Conservation (phyloP, 2,113 vertebrate genomes). For the Anoura caudifer region DNA sequence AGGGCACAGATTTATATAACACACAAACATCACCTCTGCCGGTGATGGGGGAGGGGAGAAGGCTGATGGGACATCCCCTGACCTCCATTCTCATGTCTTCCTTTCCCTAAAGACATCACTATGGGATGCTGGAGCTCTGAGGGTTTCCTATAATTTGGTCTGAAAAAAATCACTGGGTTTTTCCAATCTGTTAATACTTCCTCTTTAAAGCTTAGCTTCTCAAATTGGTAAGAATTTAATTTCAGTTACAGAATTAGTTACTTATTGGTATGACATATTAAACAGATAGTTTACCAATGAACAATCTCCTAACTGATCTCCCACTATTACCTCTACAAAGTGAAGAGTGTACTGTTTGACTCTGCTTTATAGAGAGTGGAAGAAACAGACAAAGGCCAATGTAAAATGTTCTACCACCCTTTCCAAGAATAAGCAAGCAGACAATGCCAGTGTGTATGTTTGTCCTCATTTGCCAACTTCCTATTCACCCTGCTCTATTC, state of each 20-base stretch:
- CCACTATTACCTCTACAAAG: neutral
- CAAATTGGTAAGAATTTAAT: conserved; percentile 57
- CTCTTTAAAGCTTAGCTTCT: conserved; percentile 60
- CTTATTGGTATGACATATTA: conserved; percentile 27
- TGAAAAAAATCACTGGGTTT: conserved; percentile 59
- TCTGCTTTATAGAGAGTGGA: neutral
- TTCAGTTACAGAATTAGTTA: conserved; percentile 66
- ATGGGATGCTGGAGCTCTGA: conserved; percentile 45
- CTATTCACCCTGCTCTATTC: neutral
- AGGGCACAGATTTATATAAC: neutral
- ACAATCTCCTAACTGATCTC: neutral
- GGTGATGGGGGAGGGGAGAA: neutral
- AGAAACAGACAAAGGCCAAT: neutral
- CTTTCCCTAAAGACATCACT: conserved; percentile 1
- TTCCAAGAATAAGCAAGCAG: neutral
- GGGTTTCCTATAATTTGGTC: conserved; percentile 58
- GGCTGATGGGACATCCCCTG: neutral
- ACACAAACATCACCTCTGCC: neutral
- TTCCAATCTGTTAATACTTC: conserved; percentile 57
- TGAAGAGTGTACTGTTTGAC: neutral
- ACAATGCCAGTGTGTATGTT: neutral
- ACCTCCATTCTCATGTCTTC: conserved; percentile 5
- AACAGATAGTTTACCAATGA: neutral
- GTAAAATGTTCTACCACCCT: neutral
- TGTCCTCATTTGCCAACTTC: neutral